phyloP scores from a whole-genome alignment of 1,140 invertebrate genomes.

The Drosophila micromelanica region DNA sequence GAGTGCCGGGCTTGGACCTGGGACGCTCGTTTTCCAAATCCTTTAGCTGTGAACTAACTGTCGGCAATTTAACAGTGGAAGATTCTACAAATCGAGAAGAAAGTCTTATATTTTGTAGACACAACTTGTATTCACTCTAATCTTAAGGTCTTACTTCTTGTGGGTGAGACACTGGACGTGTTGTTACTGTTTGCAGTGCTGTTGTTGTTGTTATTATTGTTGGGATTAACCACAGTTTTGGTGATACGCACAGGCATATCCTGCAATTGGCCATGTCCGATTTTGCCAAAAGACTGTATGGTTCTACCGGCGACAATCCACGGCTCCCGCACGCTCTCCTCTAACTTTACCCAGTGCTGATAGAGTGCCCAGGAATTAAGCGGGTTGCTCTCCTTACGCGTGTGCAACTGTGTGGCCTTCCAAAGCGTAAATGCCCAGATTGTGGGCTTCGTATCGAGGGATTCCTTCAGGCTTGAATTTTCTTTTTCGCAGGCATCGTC shows the following conservation, averaged over 20 bases:
- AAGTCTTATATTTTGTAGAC: neutral
- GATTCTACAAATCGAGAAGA: slow-evolving; percentile 36
- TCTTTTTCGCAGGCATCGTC: slow-evolving; percentile 86
- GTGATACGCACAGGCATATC: slow-evolving; percentile 84
- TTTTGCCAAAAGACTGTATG: slow-evolving; percentile 88
- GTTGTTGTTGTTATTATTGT: slow-evolving; percentile 67
- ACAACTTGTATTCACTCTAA: neutral
- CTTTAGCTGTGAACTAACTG: slow-evolving; percentile 57
- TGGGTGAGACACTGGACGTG: slow-evolving; percentile 47
- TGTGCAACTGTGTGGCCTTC: slow-evolving; percentile 87
- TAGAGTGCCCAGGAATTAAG: slow-evolving; percentile 91
- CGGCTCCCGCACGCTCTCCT: slow-evolving; percentile 88
- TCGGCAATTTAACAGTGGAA: slow-evolving; percentile 53
- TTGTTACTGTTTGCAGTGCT: slow-evolving; percentile 48
- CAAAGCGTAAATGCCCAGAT: slow-evolving; percentile 93
- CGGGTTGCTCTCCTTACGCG: slow-evolving; percentile 84
- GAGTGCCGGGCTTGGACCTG: slow-evolving; percentile 60
- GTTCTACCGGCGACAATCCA: slow-evolving; percentile 92
- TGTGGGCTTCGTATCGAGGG: slow-evolving; percentile 90
- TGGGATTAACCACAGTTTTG: slow-evolving; percentile 82
- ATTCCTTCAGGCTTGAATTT: slow-evolving; percentile 86
- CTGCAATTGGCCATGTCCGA: slow-evolving; percentile 84
- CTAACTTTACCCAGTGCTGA: slow-evolving; percentile 92
- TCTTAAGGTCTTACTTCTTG: slow-evolving; percentile 56
- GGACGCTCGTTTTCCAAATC: slow-evolving; percentile 73